These are phyloP conservation scores for Lycocorax pyrrhopterus DNA, from an alignment of 2,113 vertebrate species.

Conservation along the genomic window DNA sequence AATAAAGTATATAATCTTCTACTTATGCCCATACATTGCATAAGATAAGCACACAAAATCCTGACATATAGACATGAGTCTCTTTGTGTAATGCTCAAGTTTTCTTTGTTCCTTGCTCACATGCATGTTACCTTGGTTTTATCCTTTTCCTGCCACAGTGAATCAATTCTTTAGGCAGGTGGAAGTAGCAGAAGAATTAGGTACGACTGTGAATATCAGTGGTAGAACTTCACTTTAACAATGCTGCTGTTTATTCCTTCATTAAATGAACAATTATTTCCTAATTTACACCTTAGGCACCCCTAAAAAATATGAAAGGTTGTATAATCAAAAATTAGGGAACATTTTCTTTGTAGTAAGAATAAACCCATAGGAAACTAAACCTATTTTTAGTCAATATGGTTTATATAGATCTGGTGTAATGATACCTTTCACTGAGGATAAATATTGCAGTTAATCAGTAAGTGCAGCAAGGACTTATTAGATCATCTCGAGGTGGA, in stretches of 20 bases:
- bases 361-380: neutral
- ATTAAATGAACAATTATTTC: neutral
- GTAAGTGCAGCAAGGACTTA: neutral
- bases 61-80: neutral
- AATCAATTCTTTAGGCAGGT: neutral
- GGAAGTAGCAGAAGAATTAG: neutral
- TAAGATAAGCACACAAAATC: neutral
- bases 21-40: neutral
- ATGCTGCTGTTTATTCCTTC: neutral
- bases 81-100: neutral
- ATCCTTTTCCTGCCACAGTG: neutral
- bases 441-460: neutral
- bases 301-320: neutral
- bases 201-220: neutral
- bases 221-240: neutral
- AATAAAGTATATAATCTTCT: neutral
- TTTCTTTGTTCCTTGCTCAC: neutral
- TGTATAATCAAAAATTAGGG: neutral
- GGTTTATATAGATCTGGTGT: neutral
- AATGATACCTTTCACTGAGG: neutral
- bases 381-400: neutral
- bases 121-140: neutral
- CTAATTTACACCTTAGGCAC: neutral
- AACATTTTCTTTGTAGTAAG: neutral
- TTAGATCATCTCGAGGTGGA: neutral